These are phyloP conservation scores for Lepus townsendii DNA, from an alignment of 2,797 vertebrate genomes.

Conservation along the genomic window DNA sequence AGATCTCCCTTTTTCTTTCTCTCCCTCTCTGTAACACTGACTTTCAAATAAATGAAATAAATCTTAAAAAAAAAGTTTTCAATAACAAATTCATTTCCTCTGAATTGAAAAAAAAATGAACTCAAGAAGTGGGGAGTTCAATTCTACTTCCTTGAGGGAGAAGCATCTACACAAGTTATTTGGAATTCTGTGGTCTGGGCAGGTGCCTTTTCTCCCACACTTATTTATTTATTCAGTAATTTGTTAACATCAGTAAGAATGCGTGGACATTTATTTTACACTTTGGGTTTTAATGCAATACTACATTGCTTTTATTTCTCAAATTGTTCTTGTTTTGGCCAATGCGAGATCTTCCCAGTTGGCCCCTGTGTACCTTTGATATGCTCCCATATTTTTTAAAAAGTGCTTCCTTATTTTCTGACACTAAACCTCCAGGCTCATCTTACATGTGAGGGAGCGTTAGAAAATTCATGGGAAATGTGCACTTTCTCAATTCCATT, in stretches of 20 bases:
- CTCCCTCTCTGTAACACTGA: no score
- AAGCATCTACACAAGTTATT: not conserved
- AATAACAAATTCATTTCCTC: no score
- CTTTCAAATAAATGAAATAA: no score
- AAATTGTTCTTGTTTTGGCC: not conserved
- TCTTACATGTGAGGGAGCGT: not conserved
- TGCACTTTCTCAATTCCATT: no score
- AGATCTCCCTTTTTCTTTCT: no score
- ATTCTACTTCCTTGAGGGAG: not conserved
- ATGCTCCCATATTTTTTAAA: not conserved
- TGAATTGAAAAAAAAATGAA: no score
- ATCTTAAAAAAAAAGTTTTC: no score
- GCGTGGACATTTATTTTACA: conserved; percentile 5
- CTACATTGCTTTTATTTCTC: not conserved
- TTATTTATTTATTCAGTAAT: not conserved
- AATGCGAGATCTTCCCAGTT: not conserved
- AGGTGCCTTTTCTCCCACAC: not conserved
- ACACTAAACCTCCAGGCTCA: not conserved
- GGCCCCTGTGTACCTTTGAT: not conserved
- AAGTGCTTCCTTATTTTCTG: not conserved
- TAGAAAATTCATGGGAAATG: no score
- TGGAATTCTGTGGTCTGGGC: not conserved
- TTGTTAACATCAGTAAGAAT: not conserved
- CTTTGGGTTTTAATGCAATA: not conserved
- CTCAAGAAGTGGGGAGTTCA: not conserved